Base-by-base conservation (phyloP, 2,797 vertebrate species). In the Myotis daubentonii region DNA sequence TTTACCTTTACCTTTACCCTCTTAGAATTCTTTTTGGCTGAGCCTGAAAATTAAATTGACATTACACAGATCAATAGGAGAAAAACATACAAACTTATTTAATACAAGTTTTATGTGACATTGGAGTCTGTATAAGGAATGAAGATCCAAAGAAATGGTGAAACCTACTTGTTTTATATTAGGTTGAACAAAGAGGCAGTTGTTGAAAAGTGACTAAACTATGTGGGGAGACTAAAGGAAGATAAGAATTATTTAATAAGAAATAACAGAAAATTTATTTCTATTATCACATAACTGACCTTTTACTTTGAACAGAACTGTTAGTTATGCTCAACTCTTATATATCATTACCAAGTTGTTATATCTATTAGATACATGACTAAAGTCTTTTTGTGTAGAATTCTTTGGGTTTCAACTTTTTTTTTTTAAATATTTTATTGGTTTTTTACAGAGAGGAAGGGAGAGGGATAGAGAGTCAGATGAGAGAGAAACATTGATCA, bases 251-350 rank as follows among this genome's bases (percentile, higher is more conserved):
- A 75, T 51, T 91, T 87, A 57, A 87, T 41, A 60, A 81, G 28
- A 88, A 97, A 93, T 84, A 79, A 47, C 53, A 66, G 53, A 71
- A 66, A 30, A 74, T 57, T 65, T 78, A 41, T 84, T 87, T 72
- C 57, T 82, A 22, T 38, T 74, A 33, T 44, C 38, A 36, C 82
- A 62, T 57, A 41, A 92, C 25, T 93, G 84, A 5, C 33, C 22
- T 90, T 94, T 88, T 70, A 92, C 89, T 92, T 92, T 89, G 57
- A 76, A 76, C 16, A 80, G 1, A 95, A 86, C 49, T 95, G 66
- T 87, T 70, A 87, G 62, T 87, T 92, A 83, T 90, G 22, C n/a
- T 66, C 38, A 76, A 8, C 65, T 38, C 3, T 53, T 87, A 74
- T 74, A 30, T 80, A 44, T n/a, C 9, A 62, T 74, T 94, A 84